Evolutionary conservation across 2,797 vertebrate genomes (phyloP).

Genomic region (Astyanax mexicanus): DNA sequence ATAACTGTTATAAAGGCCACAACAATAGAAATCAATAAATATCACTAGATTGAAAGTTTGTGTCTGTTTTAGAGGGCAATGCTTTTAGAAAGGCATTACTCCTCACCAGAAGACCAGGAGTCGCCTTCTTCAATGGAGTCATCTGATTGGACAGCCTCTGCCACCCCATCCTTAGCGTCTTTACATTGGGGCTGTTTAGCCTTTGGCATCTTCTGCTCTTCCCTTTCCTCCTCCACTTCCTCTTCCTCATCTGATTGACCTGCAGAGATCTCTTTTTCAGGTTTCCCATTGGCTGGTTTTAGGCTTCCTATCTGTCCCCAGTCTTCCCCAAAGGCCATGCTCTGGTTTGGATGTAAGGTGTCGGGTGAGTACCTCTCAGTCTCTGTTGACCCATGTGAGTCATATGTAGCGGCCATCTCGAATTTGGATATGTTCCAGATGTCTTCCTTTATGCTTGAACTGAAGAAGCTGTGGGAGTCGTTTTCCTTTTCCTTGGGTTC

Average conservation of each 20-base stretch:
- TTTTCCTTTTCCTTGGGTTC: constrained; percentile 59
- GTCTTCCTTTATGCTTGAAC: constrained; percentile 61
- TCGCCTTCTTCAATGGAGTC: constrained; percentile 74
- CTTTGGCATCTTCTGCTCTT: constrained; percentile 45
- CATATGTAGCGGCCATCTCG: constrained; percentile 64
- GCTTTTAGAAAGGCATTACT: constrained; percentile 46
- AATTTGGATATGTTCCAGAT: constrained; percentile 68
- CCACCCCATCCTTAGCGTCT: constrained; percentile 52
- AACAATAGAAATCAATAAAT: not conserved
- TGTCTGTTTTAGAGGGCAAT: not conserved
- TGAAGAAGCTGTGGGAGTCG: constrained; percentile 57
- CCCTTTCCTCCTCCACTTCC: constrained; percentile 17
- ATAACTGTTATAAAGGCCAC: not conserved
- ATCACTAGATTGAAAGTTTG: not conserved
- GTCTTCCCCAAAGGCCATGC: constrained; percentile 58
- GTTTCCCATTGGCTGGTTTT: constrained; percentile 59
- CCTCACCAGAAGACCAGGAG: constrained; percentile 78
- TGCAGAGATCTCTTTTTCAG: constrained; percentile 51
- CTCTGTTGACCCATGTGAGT: constrained; percentile 61
- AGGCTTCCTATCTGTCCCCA: constrained; percentile 57
- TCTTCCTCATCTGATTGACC: constrained; percentile 18
- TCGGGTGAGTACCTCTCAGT: constrained; percentile 40
- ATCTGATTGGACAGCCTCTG: constrained; percentile 67
- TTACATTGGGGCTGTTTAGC: constrained; percentile 52
- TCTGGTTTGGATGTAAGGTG: constrained; percentile 55